Percentiles rank a stretch among this genome's conserved stretches.
These are phyloP conservation scores for Catharus minimus DNA, from an alignment of 2,113 vertebrate genomes.

Conservation along the genomic window DNA sequence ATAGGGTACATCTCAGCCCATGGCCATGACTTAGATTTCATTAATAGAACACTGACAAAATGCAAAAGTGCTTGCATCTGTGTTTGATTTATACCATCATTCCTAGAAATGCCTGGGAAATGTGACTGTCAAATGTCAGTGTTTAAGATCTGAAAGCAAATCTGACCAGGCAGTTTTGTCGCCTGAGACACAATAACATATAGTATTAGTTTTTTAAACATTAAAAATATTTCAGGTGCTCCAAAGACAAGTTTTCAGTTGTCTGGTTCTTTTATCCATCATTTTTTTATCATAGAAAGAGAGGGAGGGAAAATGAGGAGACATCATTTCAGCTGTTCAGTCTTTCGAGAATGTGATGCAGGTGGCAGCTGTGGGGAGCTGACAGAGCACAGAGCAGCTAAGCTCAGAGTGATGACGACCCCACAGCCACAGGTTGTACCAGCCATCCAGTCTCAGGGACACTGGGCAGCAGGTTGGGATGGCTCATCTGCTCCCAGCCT, in stretches of 20 bases:
- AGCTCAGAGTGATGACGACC: neutral
- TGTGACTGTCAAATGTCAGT: neutral
- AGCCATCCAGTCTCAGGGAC: neutral
- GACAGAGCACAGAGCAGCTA: neutral
- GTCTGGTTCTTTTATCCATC: neutral
- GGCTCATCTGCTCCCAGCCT: neutral
- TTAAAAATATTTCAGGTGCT: neutral
- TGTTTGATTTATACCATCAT: neutral
- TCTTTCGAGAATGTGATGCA: neutral
- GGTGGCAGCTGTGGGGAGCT: neutral
- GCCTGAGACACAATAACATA: neutral
- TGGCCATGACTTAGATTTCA: neutral
- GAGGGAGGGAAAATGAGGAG: neutral
- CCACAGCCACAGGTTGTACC: neutral
- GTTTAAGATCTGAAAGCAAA: neutral
- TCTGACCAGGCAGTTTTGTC: neutral
- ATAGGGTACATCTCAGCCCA: neutral
- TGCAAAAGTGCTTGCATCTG: neutral
- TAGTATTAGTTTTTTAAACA: neutral
- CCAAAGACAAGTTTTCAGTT: neutral
- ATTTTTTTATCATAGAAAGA: neutral
- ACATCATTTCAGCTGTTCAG: neutral
- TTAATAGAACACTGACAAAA: neutral
- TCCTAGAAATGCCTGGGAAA: neutral
- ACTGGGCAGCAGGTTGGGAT: fast-evolving